These are phyloP conservation scores for Mesodorylaimus sp. DNA, from an alignment of 2,888 invertebrate genomes.

Conservation along the genomic window DNA sequence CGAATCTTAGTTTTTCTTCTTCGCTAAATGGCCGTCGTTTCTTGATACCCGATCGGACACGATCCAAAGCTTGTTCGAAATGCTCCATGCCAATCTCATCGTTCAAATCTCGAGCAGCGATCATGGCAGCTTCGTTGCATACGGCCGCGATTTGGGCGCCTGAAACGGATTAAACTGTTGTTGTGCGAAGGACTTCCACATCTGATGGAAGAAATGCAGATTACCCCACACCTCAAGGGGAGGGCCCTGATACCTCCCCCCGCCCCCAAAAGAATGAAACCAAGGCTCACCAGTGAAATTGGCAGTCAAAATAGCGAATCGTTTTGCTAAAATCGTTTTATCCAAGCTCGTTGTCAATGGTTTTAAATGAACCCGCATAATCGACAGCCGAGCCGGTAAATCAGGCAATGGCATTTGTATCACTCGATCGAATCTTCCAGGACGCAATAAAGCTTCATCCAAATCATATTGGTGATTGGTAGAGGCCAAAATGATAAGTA, in stretches of 20 bases:
- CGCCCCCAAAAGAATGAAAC: no score
- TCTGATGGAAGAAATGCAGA: no score
- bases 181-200: neutral
- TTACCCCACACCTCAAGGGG: no score
- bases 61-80: conserved; percentile 4
- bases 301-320: neutral
- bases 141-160: neutral
- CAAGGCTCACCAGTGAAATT: neutral
- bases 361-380: neutral
- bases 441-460: neutral
- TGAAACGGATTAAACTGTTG: neutral
- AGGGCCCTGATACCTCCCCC: no score
- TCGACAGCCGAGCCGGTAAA: neutral
- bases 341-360: neutral
- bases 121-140: conserved; percentile 3
- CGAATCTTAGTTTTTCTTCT: neutral
- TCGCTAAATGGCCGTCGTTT: neutral
- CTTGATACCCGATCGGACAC: neutral
- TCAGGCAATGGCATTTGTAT: neutral
- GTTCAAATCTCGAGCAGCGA: neutral
- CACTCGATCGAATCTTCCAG: conserved; percentile 1
- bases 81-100: neutral
- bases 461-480: neutral
- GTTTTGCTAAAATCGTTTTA: neutral
- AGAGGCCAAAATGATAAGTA: neutral